Evolutionary conservation across 1,140 invertebrate species (phyloP), one percentile per base, ranked within the genome.

Genomic region (Archivesica marissinica): DNA sequence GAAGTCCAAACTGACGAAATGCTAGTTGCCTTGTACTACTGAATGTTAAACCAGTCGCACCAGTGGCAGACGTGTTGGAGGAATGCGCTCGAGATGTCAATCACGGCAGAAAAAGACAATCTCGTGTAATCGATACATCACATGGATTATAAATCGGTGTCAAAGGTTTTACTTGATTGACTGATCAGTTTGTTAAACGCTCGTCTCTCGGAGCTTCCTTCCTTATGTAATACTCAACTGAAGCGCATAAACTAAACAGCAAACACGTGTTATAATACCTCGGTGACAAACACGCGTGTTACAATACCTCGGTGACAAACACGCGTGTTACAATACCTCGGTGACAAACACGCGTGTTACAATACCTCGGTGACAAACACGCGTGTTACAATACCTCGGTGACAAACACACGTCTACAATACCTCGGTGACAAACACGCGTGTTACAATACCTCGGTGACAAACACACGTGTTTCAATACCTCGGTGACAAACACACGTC

Each of bases 171-270:
- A 33, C 28, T 20, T 47, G 68, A 72, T 72, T n/a, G 39, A 47
- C 50, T 17, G 20, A 66, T 44, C 38, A 35, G 2, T 9, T 23
- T 47, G 7, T 50, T 28, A 23, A 30, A 44, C 30, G 41, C 17
- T 47, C 39, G 38, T 33, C 41, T 50, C 39, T 23, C 15, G 6
- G 44, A 28, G n/a, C 68, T 47, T 72, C 68, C 68, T 72, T 72
- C 68, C 68, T 72, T 72, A 47, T 72, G 68, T 72, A 72, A 72
- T 72, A 50, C 17, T 15, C 15, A 30, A 72, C 4, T 72, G 68
- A 72, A 72, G 41, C 68, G 39, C 23, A 50, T 30, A 38, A 47
- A 72, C 39, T 28, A 20, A 30, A 72, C 0, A 56, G 20, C 13
- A 44, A 17, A 2, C 30, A 25, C 15, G 20, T 64, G 59, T 64